Conservation (phyloP, 2,888 invertebrate genomes). For the Incurvaria masculella region DNA sequence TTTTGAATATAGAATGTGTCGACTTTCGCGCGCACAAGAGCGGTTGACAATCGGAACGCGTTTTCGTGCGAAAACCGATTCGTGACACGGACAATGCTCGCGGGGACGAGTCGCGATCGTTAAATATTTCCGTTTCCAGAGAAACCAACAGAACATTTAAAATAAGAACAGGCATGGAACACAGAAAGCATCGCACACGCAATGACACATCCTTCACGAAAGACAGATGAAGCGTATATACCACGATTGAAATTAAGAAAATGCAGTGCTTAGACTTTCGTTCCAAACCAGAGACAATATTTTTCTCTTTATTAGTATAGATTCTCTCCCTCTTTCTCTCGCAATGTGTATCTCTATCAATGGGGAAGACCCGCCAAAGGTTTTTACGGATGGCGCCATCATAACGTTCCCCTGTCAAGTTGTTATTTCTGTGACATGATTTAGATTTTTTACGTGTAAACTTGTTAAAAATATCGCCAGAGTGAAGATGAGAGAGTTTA, state of each 20-base stretch:
- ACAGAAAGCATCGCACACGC: constrained; percentile 25
- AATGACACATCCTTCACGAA: no score
- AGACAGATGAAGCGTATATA: no score
- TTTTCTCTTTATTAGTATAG: neutral
- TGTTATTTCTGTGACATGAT: no score
- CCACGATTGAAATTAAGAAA: no score
- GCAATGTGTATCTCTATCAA: no score
- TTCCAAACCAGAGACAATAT: neutral
- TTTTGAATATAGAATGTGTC: neutral
- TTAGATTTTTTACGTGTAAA: no score
- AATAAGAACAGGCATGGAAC: constrained; percentile 39
- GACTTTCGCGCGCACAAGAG: neutral
- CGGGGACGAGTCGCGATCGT: neutral
- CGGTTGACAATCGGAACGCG: neutral
- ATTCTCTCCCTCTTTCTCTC: constrained; percentile 9
- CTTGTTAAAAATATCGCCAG: no score
- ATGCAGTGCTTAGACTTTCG: no score
- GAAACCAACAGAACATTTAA: constrained; percentile 45
- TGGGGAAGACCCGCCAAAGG: no score
- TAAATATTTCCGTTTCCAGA: constrained; percentile 30
- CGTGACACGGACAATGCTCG: neutral
- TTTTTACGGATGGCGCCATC: no score
- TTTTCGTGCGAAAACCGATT: neutral
- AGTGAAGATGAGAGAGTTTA: no score
- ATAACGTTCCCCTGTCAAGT: no score